phyloP scores from a whole-genome alignment of 1,140 invertebrate genomes.

The Drosophila azteca region DNA sequence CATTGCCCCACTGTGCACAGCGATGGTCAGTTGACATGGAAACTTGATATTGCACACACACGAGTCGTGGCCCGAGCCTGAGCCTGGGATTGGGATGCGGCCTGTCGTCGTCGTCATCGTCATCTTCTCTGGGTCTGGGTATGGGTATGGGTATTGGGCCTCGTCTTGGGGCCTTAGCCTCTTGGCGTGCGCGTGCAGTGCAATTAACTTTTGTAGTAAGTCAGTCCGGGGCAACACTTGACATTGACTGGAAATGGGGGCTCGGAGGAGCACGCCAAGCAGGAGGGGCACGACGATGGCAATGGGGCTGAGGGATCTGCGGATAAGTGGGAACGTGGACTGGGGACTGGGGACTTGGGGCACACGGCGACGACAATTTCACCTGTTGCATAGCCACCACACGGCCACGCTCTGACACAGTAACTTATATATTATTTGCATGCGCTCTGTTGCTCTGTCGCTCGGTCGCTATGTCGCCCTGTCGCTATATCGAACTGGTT shows the following conservation, averaged over 20 bases:
- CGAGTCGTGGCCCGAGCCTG: slow-evolving; percentile 38
- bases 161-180: slow-evolving; percentile 15
- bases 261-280: slow-evolving; percentile 2
- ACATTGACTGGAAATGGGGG: slow-evolving; percentile 62
- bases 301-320: background rate
- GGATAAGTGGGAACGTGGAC: slow-evolving; percentile 9
- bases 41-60: slow-evolving; percentile 80
- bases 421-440: slow-evolving; percentile 83
- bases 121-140: slow-evolving; percentile 2
- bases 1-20: slow-evolving; percentile 36
- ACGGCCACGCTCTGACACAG: slow-evolving; percentile 66
- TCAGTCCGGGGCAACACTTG: slow-evolving; percentile 72
- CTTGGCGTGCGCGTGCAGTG: slow-evolving; percentile 79
- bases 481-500: slow-evolving; percentile 22
- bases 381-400: slow-evolving; percentile 62
- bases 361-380: slow-evolving; percentile 75
- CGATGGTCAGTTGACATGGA: slow-evolving; percentile 60
- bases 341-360: slow-evolving; percentile 34
- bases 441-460: slow-evolving; percentile 22
- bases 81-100: slow-evolving; percentile 9
- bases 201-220: slow-evolving; percentile 81
- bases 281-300: background rate
- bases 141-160: too few relatives aligned
- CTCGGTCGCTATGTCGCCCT: too few relatives aligned
- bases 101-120: slow-evolving; percentile 24